phyloP scores from a whole-genome alignment of 2,888 invertebrate genomes.

The Orthosia gothica region DNA sequence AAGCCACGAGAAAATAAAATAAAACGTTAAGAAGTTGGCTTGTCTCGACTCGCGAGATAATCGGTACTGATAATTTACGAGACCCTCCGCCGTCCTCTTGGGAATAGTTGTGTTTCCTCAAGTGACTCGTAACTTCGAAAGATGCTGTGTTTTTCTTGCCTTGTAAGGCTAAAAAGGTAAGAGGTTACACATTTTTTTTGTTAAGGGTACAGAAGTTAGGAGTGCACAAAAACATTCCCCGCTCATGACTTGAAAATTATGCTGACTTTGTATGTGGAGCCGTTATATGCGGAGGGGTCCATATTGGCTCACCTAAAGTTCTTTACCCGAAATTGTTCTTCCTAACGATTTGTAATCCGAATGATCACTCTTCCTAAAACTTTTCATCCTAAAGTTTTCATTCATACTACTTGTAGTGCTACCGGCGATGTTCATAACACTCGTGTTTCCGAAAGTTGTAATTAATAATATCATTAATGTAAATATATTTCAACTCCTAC shows the following conservation, averaged over 20 bases:
- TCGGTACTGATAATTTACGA: constrained; percentile 37
- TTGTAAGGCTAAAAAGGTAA: constrained; percentile 8
- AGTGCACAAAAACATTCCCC: background rate
- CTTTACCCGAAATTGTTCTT: too few relatives aligned
- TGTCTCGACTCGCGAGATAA: constrained; percentile 42
- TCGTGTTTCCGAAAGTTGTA: too few relatives aligned
- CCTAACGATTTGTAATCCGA: too few relatives aligned
- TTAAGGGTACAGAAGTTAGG: background rate
- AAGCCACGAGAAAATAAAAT: constrained; percentile 38
- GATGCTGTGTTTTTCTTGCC: constrained; percentile 24
- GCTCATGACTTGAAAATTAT: background rate
- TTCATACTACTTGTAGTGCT: too few relatives aligned
- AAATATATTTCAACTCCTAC: too few relatives aligned
- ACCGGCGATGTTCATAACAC: too few relatives aligned
- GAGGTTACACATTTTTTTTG: background rate
- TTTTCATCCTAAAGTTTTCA: too few relatives aligned
- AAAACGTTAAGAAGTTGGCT: constrained; percentile 17
- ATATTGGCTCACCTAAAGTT: too few relatives aligned
- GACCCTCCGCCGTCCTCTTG: constrained; percentile 2
- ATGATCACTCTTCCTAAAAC: too few relatives aligned
- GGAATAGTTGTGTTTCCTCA: constrained; percentile 20
- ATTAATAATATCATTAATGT: too few relatives aligned
- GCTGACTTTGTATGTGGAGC: background rate
- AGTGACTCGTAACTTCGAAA: constrained; percentile 26
- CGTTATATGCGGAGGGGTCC: too few relatives aligned